Evolutionary conservation across 2,113 vertebrate genomes (phyloP).

Genomic region (Morone saxatilis): DNA sequence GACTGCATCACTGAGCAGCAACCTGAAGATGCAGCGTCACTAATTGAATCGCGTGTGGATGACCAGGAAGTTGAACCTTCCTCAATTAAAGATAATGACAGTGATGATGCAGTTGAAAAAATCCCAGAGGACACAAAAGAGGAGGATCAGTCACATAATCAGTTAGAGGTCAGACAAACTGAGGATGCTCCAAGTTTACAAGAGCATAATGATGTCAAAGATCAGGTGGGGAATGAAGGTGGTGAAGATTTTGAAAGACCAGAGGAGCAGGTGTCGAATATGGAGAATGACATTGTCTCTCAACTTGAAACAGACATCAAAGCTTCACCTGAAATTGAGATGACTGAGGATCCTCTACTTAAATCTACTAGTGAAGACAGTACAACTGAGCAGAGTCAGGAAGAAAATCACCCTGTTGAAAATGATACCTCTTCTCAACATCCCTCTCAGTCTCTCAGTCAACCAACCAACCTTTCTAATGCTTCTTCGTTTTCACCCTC

Average conservation of each 20-base stretch:
- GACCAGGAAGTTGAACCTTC: conserved; percentile 12
- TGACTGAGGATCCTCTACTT: neutral
- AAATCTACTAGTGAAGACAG: conserved; percentile 8
- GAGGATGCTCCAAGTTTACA: neutral
- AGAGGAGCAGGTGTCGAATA: conserved; percentile 3
- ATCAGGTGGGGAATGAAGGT: conserved; percentile 14
- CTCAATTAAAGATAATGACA: neutral
- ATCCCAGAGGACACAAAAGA: conserved; percentile 1
- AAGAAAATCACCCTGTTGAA: neutral
- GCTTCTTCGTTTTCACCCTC: neutral
- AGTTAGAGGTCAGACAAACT: neutral
- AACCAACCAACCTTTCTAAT: neutral
- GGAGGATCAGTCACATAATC: conserved; percentile 6
- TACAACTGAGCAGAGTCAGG: conserved; percentile 18
- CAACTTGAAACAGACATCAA: neutral
- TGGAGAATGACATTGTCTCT: neutral
- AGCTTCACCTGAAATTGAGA: conserved; percentile 13
- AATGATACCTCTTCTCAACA: neutral
- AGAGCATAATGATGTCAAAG: conserved; percentile 4
- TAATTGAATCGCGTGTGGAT: conserved; percentile 1
- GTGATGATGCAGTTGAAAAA: neutral
- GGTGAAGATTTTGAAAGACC: conserved; percentile 6
- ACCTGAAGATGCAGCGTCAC: conserved; percentile 15
- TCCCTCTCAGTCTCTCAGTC: neutral
- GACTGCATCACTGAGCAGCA: conserved; percentile 20